Evolutionary conservation across 2,888 invertebrate genomes (phyloP), one percentile per base, ranked within the genome.

Genomic region (Antheraea yamamai): DNA sequence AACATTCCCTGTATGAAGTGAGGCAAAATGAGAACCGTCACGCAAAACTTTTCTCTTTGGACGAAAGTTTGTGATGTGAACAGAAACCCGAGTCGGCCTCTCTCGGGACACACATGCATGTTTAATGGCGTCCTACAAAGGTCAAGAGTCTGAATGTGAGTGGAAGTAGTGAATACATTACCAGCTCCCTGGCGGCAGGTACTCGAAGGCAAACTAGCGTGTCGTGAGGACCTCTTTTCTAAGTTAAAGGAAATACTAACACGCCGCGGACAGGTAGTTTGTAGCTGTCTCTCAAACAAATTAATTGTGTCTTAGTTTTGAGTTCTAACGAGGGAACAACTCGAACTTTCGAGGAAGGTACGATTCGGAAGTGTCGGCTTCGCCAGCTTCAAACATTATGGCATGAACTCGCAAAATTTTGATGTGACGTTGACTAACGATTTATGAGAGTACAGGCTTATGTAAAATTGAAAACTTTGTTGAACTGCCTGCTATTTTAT

Each of bases 111-210:
- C 84, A 87, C 92, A 91, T 94, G 91, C 93, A 94, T 92, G 91
- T 93, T 93, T 94, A 93, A 94, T 94, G 89, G 89, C 89, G 89
- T 91, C 91, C 91, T 92, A 89, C 89, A 90, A 91, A 94, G 94
- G 94, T 94, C 94, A 94, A 92, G 91, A 91, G 90, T 88, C 87
- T 88, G 88, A 88, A 89, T 89, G 88, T 86, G 87, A 87, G 88
- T 86, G 85, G 87, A 89, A 89, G 86, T 83, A 89, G 90, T 91
- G 92, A 93, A 93, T 93, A 93, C 89, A 93, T 93, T 92, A 93
- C 88, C 88, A 89, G 88, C 82, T 90, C 88, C 89, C 89, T 79
- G 88, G 86, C 81, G 87, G 86, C 85, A 87, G 84, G 84, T 85
- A 87, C 85, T 87, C 84, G 77, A 79, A 82, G 81, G 82, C 83